Base-by-base conservation (phyloP, 2,797 vertebrate genomes). In the Agapornis canus region DNA sequence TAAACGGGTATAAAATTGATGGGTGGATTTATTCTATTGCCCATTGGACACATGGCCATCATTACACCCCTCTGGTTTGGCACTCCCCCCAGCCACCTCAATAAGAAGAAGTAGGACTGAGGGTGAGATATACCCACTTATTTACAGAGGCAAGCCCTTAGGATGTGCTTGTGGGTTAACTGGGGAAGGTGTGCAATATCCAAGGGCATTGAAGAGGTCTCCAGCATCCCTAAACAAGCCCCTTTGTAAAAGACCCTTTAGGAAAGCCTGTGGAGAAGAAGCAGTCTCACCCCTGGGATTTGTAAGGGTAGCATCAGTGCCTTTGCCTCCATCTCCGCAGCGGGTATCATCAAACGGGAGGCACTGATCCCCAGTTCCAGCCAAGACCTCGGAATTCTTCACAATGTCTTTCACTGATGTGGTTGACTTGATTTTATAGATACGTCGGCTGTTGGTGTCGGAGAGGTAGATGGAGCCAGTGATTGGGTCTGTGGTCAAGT, bases 331-430 rank as follows among this genome's bases (percentile, higher is more conserved):
- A 13, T 99, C 99, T 17, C 99, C 99, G 0, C 99, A 99, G 93
- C 99, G 99, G 1, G 98, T 98, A 56, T 99, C 99, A 19, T 99
- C 99, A 1, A 99, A 99, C 0, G 99, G 99, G 65, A 99, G 98
- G 96, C 99, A 99, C 95, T 99, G 99, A 96, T 99, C 99, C 8
- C 99, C 99, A 0, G 99, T 99, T 48, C 99, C 99, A 0, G 99
- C 99, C 84, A 99, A 97, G 94, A 99, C 98, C 97, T 99, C 99
- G 0, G 99, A 98, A 86, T 99, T 99, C 98, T 99, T 99, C 93
- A 99, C 98, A 23, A 99, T 98, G 40, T 99, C 99, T 92, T 99
- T 99, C 71, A 99, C 98, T 22, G 98, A 97, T 1, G 96, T 98
- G 35, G 99, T 98, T 29, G 99, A 99, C 95, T 99, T 99, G 92